Evolutionary conservation across 2,888 invertebrate species (phyloP).

Genomic region (Sicus ferrugineus): DNA sequence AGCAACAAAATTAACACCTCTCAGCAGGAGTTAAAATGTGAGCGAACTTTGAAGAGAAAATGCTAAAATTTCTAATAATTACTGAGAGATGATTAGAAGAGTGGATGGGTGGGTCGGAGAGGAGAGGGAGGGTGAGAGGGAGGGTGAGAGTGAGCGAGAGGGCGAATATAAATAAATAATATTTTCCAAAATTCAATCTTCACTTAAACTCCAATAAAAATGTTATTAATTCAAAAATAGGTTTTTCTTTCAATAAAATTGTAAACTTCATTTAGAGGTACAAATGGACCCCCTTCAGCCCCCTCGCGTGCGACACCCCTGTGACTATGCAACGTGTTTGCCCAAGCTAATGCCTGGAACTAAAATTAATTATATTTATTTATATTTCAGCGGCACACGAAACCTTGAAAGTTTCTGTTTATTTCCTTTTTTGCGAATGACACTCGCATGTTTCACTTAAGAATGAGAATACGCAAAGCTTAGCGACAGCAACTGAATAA

Average conservation of each 20-base stretch:
- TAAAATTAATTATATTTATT: slow-evolving; percentile 14
- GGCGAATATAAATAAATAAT: too few relatives aligned
- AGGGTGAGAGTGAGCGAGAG: neutral
- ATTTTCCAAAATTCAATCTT: too few relatives aligned
- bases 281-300: neutral
- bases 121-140: neutral
- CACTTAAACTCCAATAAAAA: too few relatives aligned
- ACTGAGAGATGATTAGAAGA: neutral
- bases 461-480: neutral
- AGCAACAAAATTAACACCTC: too few relatives aligned
- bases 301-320: neutral
- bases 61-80: neutral
- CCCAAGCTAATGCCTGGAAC: neutral
- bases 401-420: neutral
- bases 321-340: neutral
- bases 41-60: neutral
- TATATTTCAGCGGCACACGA: neutral
- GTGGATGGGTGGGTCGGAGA: neutral
- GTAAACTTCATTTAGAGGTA: too few relatives aligned
- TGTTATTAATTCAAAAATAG: too few relatives aligned
- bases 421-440: neutral
- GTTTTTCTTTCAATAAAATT: too few relatives aligned
- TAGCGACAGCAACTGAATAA: neutral
- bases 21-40: too few relatives aligned
- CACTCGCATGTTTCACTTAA: slow-evolving; percentile 16